Evolutionary conservation across 2,113 vertebrate species (phyloP), one percentile per base, ranked within the genome.

Genomic region (Hypocryptadius cinnamomeus): DNA sequence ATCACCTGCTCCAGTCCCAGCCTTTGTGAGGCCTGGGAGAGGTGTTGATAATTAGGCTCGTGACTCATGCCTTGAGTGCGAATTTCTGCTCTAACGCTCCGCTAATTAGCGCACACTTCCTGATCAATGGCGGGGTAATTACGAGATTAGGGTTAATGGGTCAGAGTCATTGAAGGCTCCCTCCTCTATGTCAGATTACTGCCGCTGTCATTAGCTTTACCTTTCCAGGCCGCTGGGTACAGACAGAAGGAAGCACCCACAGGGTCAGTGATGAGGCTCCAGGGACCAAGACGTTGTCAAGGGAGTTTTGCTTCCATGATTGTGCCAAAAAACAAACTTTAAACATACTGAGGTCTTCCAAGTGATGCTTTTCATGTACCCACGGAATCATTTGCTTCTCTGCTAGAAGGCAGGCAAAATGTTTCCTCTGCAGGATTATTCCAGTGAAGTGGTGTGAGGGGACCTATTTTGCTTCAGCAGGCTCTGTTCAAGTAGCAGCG

Each of bases 141-240:
- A 92, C 2, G 60, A 78, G 93, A 93, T 96, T 95, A 93, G 11
- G 88, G 93, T 94, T 91, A 96, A 90, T 85, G 54, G 93, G 69
- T 90, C 85, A 88, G 60, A 35, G 51, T 80, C 77, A n/a, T 4
- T 88, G 63, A 83, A 86, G 48, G 14, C 54, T 89, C 73, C 60
- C 47, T 48, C 64, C 65, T 92, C 69, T 73, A 1, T 28, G 22
- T 64, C 61, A 77, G 79, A 90, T 90, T 80, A 90, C 12, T 48
- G 24, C 50, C 44, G 60, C 60, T 94, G 24, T 70, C 60, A 42
- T 48, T 48, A 57, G 21, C 19, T 70, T 83, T 68, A 70, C 51
- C 60, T 96, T 96, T 83, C 83, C 80, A 61, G 15, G 44, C 5
- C 78, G n/a, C 19, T 84, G 56, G 13, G 9, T 51, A 18, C 31